Conservation (phyloP, 2,888 invertebrate species). For the Cosmopolites sordidus region DNA sequence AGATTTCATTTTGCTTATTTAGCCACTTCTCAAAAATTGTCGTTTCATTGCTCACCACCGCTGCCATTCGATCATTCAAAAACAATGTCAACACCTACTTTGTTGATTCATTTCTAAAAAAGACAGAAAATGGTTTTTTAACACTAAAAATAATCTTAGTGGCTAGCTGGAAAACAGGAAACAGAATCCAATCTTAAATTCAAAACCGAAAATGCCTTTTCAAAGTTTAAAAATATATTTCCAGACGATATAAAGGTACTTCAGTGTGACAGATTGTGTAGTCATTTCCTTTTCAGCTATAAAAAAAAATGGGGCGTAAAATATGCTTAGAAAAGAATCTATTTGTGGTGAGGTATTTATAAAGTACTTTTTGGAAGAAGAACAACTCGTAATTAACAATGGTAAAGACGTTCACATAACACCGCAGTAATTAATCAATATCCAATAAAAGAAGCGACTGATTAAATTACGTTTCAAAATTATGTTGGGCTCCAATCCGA, state of each 20-base stretch:
- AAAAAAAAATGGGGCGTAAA: too few species aligned
- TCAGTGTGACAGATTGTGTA: not conserved
- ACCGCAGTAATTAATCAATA: too few species aligned
- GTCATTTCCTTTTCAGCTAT: not conserved
- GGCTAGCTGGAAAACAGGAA: not conserved
- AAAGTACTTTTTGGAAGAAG: too few species aligned
- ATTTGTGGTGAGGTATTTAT: too few species aligned
- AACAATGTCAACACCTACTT: not conserved
- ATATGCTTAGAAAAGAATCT: too few species aligned
- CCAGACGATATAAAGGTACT: not conserved
- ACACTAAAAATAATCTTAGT: not conserved
- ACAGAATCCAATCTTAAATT: not conserved
- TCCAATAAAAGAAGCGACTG: too few species aligned
- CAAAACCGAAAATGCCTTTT: not conserved
- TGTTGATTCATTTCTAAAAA: not conserved
- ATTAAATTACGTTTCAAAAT: too few species aligned
- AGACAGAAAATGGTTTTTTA: not conserved
- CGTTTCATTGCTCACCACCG: not conserved
- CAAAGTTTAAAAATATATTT: not conserved
- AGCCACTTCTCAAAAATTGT: not conserved
- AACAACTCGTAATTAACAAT: too few species aligned
- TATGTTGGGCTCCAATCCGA: too few species aligned
- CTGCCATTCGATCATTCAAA: constrained; percentile 16
- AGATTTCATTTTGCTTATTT: constrained; percentile 19
- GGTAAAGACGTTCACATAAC: too few species aligned